Evolutionary conservation across 2,888 invertebrate species (phyloP), one percentile per base, ranked within the genome.

Genomic region (Ochropleura leucogaster): DNA sequence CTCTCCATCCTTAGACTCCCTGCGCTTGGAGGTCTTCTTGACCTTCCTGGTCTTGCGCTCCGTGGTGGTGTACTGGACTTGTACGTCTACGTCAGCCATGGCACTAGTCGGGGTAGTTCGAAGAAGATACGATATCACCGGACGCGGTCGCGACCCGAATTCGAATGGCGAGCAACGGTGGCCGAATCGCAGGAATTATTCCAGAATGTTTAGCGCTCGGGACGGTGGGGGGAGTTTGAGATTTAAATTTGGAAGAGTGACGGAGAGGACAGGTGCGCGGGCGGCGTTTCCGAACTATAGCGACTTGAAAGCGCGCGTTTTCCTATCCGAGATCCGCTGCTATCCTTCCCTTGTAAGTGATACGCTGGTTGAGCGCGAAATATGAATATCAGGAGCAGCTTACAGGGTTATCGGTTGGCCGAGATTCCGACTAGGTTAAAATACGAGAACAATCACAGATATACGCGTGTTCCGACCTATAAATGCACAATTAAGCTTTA

Each of bases 41-140:
- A 98, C 98, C 97, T 98, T 99, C 97, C 98, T 98, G 97, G 98
- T 99, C 95, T 98, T 98, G 94, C 98, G 97, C 96, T 98, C 98
- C 92, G 98, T 98, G 93, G 98, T 97, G 93, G 98, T 98, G 94
- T 97, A 98, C 95, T 98, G 98, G 97, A 98, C 98, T 97, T 98
- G 98, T 87, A 98, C 97, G 96, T 98, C 98, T 92, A 98, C 98
- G 97, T 99, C 99, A 95, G 98, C 98, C 99, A 99, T 99, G 96
- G 93, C 89, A 90, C 89, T 86, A 88, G 89, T 88, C 88, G 90
- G 88, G 85, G 87, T 88, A 90, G 90, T 89, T 90, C 82, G 81
- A 88, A 87, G 88, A 89, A 88, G 90, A 88, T 89, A 90, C 93
- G 90, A 94, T 96, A 95, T 95, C 95, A 94, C 95, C 92, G 94